phyloP scores from a whole-genome alignment of 53 echinoderm and acorn worm genomes.

The Apostichopus leukothele region DNA sequence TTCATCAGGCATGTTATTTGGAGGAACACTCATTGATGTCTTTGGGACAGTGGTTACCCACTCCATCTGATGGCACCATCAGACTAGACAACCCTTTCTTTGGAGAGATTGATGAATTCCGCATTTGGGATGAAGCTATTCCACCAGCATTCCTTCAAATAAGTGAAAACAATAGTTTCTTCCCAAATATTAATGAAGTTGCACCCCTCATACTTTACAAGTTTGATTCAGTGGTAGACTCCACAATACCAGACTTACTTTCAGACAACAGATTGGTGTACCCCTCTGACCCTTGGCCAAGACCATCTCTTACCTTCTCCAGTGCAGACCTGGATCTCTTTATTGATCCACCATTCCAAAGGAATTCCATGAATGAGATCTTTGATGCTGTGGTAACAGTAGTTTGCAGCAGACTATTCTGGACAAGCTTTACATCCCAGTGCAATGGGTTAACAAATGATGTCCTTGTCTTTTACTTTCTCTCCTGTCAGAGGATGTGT shows the following conservation, averaged over 20 bases:
- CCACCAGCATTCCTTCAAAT: slow-evolving; percentile 72
- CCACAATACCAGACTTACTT: slow-evolving; percentile 52
- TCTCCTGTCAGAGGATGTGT: slow-evolving; percentile 71
- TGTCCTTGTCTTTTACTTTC: slow-evolving; percentile 67
- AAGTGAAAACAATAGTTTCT: slow-evolving; percentile 51
- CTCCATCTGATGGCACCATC: slow-evolving; percentile 57
- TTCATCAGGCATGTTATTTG: slow-evolving; percentile 47
- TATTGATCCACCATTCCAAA: slow-evolving; percentile 56
- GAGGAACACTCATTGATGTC: slow-evolving; percentile 62
- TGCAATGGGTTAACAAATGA: slow-evolving; percentile 55
- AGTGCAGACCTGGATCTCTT: slow-evolving; percentile 58
- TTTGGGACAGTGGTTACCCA: slow-evolving; percentile 75
- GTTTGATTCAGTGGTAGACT: slow-evolving; percentile 63
- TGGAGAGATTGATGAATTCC: slow-evolving; percentile 81
- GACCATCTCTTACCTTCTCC: slow-evolving; percentile 66
- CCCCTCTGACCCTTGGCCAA: slow-evolving; percentile 71
- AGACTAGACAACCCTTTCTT: slow-evolving; percentile 60
- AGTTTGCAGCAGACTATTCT: slow-evolving; percentile 63
- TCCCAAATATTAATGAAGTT: slow-evolving; percentile 37
- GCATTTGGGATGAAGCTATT: slow-evolving; percentile 69
- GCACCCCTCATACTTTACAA: slow-evolving; percentile 61
- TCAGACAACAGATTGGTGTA: slow-evolving; percentile 55
- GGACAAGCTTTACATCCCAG: slow-evolving; percentile 39
- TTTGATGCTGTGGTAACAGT: slow-evolving; percentile 36
- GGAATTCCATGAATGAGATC: slow-evolving; percentile 49